Base-by-base conservation (phyloP, 2,797 vertebrate species). In the Pteropus rufus region DNA sequence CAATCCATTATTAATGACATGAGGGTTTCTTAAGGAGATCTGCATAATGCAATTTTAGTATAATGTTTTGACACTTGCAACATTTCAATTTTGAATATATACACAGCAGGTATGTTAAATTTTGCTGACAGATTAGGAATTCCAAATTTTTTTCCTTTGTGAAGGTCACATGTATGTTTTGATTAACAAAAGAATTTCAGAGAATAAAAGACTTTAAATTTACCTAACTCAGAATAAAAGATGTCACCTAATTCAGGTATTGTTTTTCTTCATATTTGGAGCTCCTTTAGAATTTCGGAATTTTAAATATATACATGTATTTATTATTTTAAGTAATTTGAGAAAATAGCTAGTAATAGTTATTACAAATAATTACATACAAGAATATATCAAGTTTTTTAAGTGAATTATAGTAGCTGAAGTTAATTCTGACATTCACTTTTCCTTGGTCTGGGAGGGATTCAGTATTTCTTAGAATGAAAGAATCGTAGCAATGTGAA, bases 281-380 rank as follows among this genome's bases (percentile, higher is more conserved):
- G 64, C 60, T 23, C 58, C 46, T 94, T 82, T 87, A 82, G 65
- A 86, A 92, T 85, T 85, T 64, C 24, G 46, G 36, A 79, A 77
- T 89, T 89, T 79, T 65, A 91, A 62, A 77, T 64, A 76, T 3
- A 52, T 23, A 91, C 36, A 54, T 85, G n/a, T 5, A n/a, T 56
- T 70, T 82, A 65, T 84, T 90, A 73, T 70, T 76, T 93, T 94
- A 95, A 94, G 12, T 79, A 65, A 77, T 76, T 84, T 77, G 67
- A 92, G 75, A 73, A 91, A 86, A 82, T 69, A 72, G 8, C 39
- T 88, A 73, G 80, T 7, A 73, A 6, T 82, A 62, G 64, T 83
- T 29, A 72, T 87, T 83, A 91, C 3, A 91, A 44, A 10, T 94
- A 89, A 93, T 67, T 76, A 31, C 52, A 76, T 77, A 88, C 34